Conservation (phyloP, 2,113 vertebrate species). For the Ictidomys tridecemlineatus region DNA sequence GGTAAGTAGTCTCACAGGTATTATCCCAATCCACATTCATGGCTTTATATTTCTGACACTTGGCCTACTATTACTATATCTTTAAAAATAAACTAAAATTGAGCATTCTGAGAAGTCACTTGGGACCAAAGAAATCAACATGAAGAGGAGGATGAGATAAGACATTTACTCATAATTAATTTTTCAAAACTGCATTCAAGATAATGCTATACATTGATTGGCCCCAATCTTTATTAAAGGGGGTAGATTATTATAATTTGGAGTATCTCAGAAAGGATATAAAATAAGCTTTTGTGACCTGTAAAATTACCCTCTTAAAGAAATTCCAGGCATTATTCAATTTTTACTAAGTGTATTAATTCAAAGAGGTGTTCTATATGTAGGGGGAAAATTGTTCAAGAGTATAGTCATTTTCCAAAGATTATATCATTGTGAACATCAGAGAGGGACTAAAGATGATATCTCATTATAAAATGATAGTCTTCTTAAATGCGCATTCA, state of each 20-base stretch:
- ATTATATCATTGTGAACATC: not conserved
- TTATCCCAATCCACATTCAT: not conserved
- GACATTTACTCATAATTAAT: not conserved
- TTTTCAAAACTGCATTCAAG: conserved; percentile 3
- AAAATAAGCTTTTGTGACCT: conserved; percentile 58
- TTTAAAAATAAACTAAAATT: conserved; percentile 47
- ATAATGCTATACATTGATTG: no score
- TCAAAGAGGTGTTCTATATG: conserved; percentile 28
- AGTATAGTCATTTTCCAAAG: not conserved
- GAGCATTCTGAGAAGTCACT: not conserved
- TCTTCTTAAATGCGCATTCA: not conserved
- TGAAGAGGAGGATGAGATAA: not conserved
- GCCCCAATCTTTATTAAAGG: not conserved
- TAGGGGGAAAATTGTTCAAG: not conserved
- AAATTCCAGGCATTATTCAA: not conserved
- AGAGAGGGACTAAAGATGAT: not conserved
- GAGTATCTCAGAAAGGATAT: not conserved
- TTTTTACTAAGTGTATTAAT: conserved; percentile 48
- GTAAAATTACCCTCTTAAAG: conserved; percentile 36
- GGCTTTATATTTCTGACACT: rapidly evolving
- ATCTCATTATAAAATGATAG: not conserved
- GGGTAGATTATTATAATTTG: not conserved
- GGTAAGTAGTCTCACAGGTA: not conserved
- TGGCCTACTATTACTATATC: not conserved
- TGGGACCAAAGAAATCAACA: not conserved